Percentiles rank a stretch among this genome's conserved stretches.
phyloP scores from a whole-genome alignment of 2,888 invertebrate species.

The Machimus rusticus region DNA sequence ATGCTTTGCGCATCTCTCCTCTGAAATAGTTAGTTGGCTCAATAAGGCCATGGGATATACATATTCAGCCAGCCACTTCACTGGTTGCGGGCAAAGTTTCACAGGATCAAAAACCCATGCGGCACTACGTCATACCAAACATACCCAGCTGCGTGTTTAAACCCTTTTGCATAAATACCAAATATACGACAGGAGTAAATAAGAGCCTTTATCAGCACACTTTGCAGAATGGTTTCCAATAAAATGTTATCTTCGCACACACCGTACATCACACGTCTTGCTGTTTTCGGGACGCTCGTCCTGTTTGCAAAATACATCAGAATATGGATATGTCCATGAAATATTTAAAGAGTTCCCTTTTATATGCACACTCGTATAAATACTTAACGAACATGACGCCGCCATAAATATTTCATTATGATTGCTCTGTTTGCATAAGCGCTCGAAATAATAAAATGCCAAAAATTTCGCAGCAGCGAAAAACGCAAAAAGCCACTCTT shows the following conservation, averaged over 20 bases:
- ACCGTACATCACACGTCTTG: neutral
- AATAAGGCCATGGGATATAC: neutral
- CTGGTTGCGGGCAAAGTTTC: neutral
- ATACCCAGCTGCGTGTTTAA: constrained; percentile 12
- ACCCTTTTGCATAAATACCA: constrained; percentile 19
- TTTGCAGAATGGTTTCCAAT: constrained; percentile 17
- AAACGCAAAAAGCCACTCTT: neutral
- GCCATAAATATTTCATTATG: constrained; percentile 16
- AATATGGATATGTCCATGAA: constrained; percentile 2
- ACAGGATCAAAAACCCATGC: neutral
- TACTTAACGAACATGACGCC: constrained; percentile 2
- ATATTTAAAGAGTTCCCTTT: constrained; percentile 21
- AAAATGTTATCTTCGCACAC: constrained; percentile 15
- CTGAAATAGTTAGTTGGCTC: neutral
- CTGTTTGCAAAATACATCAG: constrained; percentile 11
- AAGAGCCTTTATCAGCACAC: constrained; percentile 21
- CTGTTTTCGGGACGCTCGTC: neutral
- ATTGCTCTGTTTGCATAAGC: constrained; percentile 9
- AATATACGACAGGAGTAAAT: constrained; percentile 11
- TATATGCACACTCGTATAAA: neutral
- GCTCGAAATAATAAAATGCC: neutral
- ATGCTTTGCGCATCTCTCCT: neutral
- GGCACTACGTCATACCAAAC: neutral
- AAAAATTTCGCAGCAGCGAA: neutral
- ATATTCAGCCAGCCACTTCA: neutral